Conservation (phyloP, 1,140 invertebrate species). For the Diachasma alloeum region DNA sequence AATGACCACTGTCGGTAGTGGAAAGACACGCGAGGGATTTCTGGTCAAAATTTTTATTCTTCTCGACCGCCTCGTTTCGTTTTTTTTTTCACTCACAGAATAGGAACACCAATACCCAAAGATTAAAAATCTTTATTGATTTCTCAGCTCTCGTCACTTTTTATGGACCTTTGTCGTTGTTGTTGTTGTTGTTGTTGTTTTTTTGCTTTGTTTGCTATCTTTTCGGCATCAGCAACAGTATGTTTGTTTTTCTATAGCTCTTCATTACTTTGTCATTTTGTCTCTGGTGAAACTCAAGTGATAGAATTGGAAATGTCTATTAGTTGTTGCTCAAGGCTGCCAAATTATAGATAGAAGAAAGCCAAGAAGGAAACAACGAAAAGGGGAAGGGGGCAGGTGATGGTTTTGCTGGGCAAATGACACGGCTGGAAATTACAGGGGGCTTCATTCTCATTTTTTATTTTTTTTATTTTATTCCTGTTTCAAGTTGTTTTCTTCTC, state of each 20-base stretch:
- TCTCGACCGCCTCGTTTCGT: slow-evolving; percentile 24
- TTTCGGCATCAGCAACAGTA: neutral
- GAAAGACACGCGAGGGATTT: slow-evolving; percentile 45
- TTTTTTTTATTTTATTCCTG: neutral
- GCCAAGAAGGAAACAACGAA: neutral
- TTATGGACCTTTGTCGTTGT: neutral
- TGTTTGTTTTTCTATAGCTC: no score
- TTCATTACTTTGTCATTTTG: neutral
- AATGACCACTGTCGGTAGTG: slow-evolving; percentile 43
- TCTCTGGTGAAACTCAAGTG: neutral
- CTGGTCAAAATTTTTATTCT: slow-evolving; percentile 24
- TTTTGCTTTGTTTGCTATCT: no score
- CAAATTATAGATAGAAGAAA: slow-evolving; percentile 16
- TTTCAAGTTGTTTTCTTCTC: neutral
- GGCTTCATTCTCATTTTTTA: slow-evolving; percentile 1
- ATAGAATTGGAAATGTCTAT: neutral
- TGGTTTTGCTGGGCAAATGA: slow-evolving; percentile 43
- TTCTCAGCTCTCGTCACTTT: neutral
- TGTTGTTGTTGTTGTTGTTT: neutral
- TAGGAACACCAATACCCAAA: neutral
- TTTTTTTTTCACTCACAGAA: slow-evolving; percentile 43
- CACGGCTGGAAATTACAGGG: slow-evolving; percentile 48
- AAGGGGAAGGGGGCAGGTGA: slow-evolving; percentile 13
- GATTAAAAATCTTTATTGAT: neutral
- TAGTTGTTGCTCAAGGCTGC: neutral